Conservation (phyloP, 1,140 invertebrate species). For the Diorhabda carinulata region DNA sequence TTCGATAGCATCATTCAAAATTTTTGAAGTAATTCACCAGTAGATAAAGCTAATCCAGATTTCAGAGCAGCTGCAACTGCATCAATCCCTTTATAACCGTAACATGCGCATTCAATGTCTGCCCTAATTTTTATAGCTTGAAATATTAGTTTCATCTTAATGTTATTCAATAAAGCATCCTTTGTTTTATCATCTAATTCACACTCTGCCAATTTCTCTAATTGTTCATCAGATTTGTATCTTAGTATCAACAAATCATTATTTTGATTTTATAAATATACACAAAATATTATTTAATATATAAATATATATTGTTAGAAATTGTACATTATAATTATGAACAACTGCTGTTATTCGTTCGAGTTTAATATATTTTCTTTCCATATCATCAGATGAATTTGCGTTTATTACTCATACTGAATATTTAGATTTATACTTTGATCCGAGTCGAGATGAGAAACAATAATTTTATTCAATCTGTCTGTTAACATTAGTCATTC, state of each 20-base stretch:
- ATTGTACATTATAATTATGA: no score
- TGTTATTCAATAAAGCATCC: conserved; percentile 89
- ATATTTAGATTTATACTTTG: no score
- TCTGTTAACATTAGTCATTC: no score
- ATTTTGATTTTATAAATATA: no score
- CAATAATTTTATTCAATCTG: no score
- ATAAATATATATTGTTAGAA: no score
- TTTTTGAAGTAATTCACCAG: conserved; percentile 84
- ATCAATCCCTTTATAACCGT: conserved; percentile 98
- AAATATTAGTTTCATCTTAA: conserved; percentile 93
- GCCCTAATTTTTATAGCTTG: conserved; percentile 97
- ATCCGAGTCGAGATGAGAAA: no score
- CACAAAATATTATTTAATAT: no score
- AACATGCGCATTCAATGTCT: conserved; percentile 98
- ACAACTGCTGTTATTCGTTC: no score
- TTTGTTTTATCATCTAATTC: conserved; percentile 90
- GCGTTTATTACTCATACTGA: no score
- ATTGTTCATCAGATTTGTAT: conserved; percentile 85
- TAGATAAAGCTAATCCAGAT: conserved; percentile 88
- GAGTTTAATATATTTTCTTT: no score
- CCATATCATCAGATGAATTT: no score
- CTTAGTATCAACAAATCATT: conserved; percentile 58
- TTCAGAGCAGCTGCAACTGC: conserved; percentile 93
- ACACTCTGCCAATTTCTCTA: conserved; percentile 96
- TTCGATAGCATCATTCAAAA: conserved; percentile 83